Conservation (phyloP, 1,140 invertebrate species). For the Brachionus koreanus region DNA sequence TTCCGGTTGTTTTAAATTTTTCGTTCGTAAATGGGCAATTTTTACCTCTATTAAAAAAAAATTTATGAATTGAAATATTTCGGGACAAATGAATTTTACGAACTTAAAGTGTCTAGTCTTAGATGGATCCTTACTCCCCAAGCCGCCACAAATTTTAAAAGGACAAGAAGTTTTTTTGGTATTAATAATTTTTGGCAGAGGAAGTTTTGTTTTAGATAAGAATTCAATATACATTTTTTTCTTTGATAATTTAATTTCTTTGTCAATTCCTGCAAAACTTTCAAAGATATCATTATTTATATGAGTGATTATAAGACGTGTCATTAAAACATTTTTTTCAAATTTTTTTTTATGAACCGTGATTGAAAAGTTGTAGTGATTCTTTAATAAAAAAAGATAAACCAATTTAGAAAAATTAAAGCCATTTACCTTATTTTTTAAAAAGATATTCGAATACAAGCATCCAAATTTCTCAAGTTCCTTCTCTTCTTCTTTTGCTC, state of each 20-base stretch:
- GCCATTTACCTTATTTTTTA: not conserved
- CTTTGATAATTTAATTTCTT: not conserved
- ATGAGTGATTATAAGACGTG: not conserved
- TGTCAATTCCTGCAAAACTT: not conserved
- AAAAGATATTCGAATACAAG: not conserved
- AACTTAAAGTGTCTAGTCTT: not conserved
- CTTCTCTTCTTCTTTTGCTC: not conserved
- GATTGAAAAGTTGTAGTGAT: not conserved
- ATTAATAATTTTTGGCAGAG: too few relatives aligned
- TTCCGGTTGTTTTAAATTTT: not conserved
- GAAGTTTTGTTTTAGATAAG: not conserved
- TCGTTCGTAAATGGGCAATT: not conserved
- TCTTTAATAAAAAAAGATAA: conserved; percentile 3
- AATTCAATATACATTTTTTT: not conserved
- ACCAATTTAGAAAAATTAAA: conserved; percentile 1
- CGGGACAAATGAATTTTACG: not conserved
- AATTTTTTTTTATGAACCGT: not conserved
- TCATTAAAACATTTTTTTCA: not conserved
- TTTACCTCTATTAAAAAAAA: not conserved
- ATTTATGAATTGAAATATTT: not conserved
- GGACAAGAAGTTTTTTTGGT: too few relatives aligned
- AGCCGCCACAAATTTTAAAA: not conserved
- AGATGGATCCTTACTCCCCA: not conserved
- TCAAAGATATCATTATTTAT: not conserved
- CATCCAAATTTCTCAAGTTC: not conserved